A percentile compares a stretch with the other conserved stretches of the same genome.
Evolutionary conservation across 2,888 invertebrate genomes (phyloP).

Genomic region (Operophtera brumata): DNA sequence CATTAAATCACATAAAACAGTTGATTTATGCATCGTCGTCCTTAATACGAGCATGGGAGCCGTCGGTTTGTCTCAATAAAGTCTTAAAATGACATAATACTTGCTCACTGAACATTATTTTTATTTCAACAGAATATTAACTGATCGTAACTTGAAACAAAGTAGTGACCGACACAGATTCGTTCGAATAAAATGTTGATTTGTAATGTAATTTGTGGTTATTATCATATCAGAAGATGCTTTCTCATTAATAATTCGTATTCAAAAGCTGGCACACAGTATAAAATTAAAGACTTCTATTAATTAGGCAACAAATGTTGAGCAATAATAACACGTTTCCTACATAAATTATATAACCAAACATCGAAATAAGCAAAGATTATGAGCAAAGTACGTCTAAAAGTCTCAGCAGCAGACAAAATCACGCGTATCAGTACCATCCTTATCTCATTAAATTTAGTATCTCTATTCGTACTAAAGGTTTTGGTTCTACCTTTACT

Average conservation of each 20-base stretch:
- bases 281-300: not conserved
- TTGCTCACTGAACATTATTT: slow-evolving; percentile 49
- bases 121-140: slow-evolving; percentile 51
- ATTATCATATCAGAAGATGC: slow-evolving; percentile 6
- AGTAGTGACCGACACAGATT: slow-evolving; percentile 34
- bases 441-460: too few relatives aligned
- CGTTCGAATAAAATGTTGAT: slow-evolving; percentile 21
- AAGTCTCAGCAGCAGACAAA: too few relatives aligned
- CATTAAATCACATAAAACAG: slow-evolving; percentile 61
- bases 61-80: slow-evolving; percentile 64
- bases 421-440: too few relatives aligned
- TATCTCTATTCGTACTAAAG: too few relatives aligned
- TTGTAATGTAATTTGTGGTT: slow-evolving; percentile 28
- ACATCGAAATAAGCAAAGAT: too few relatives aligned
- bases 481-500: too few relatives aligned
- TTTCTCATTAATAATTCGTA: not conserved
- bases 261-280: not conserved
- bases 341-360: too few relatives aligned
- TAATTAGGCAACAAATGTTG: not conserved
- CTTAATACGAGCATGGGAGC: slow-evolving; percentile 59
- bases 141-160: slow-evolving; percentile 44
- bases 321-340: too few relatives aligned
- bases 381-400: too few relatives aligned
- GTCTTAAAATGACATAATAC: slow-evolving; percentile 65
- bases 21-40: slow-evolving; percentile 59